Evolutionary conservation across 2,113 vertebrate genomes (phyloP).

Genomic region (Spermophilus dauricus): DNA sequence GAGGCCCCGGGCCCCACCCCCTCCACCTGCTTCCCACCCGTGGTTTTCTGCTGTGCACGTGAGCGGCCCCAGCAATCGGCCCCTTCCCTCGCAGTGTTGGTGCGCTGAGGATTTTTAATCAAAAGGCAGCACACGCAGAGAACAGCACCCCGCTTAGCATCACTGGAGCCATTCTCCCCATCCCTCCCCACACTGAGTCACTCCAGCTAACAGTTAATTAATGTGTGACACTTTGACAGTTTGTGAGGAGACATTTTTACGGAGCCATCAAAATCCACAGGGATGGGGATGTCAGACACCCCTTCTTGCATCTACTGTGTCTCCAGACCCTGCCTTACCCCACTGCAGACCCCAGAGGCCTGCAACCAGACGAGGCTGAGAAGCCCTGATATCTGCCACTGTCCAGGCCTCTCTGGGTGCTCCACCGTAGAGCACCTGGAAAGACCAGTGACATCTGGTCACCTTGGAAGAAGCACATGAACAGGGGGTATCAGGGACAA

Average conservation of each 20-base stretch:
- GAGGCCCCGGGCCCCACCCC: not conserved
- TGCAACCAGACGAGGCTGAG: not conserved
- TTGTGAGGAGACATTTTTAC: conserved; percentile 87
- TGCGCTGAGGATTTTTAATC: conserved; percentile 35
- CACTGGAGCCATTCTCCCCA: conserved; percentile 66
- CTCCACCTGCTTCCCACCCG: not conserved
- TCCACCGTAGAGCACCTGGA: not conserved
- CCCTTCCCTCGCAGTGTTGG: not conserved
- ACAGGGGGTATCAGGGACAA: not conserved
- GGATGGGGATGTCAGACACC: conserved; percentile 86
- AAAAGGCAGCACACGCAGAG: conserved; percentile 79
- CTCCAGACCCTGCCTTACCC: not conserved
- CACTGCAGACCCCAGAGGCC: not conserved
- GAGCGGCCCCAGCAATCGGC: conserved; percentile 8
- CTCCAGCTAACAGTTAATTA: conserved; percentile 91
- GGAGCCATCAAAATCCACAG: conserved; percentile 86
- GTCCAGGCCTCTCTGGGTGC: fast-evolving
- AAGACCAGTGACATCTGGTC: not conserved
- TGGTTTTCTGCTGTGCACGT: not conserved
- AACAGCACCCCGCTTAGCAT: conserved; percentile 81
- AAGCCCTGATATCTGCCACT: not conserved
- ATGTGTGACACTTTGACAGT: conserved; percentile 93
- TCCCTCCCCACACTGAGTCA: conserved; percentile 88
- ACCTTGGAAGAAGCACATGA: not conserved
- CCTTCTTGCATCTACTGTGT: conserved; percentile 72